Conservation (phyloP, 2,113 vertebrate species). For the Phocoena sinus region DNA sequence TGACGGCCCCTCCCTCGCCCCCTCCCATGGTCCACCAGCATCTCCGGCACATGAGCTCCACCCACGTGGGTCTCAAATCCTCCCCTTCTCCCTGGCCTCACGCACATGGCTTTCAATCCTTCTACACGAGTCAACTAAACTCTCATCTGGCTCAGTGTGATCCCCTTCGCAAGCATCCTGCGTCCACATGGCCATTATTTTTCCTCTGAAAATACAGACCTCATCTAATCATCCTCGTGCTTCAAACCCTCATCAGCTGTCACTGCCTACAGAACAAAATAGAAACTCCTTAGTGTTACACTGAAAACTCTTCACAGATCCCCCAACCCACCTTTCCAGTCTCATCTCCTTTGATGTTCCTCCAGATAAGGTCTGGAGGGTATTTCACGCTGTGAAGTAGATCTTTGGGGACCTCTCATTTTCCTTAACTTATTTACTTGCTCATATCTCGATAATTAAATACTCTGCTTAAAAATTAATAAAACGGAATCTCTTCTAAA, state of each 20-base stretch:
- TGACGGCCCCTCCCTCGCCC: fast-evolving
- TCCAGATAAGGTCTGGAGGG: not conserved
- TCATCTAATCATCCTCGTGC: not conserved
- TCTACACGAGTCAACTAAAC: not conserved
- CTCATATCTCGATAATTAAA: conserved; percentile 49
- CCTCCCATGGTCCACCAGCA: not conserved
- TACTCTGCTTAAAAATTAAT: conserved; percentile 36
- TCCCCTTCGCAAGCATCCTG: not conserved
- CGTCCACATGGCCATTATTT: not conserved
- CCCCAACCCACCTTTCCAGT: not conserved
- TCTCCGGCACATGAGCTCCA: not conserved
- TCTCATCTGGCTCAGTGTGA: not conserved
- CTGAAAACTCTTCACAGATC: not conserved
- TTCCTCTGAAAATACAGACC: not conserved
- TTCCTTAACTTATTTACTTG: conserved; percentile 17
- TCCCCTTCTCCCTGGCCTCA: not conserved
- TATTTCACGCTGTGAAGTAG: not conserved
- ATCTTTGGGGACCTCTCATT: not conserved
- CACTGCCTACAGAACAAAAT: not conserved
- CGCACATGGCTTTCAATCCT: not conserved
- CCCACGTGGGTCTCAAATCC: fast-evolving
- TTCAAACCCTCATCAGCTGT: not conserved
- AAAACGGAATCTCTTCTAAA: conserved; percentile 54
- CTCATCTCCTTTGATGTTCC: not conserved
- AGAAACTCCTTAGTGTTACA: not conserved